phyloP scores from a whole-genome alignment of 2,797 vertebrate species.

The Danio jaintianensis region DNA sequence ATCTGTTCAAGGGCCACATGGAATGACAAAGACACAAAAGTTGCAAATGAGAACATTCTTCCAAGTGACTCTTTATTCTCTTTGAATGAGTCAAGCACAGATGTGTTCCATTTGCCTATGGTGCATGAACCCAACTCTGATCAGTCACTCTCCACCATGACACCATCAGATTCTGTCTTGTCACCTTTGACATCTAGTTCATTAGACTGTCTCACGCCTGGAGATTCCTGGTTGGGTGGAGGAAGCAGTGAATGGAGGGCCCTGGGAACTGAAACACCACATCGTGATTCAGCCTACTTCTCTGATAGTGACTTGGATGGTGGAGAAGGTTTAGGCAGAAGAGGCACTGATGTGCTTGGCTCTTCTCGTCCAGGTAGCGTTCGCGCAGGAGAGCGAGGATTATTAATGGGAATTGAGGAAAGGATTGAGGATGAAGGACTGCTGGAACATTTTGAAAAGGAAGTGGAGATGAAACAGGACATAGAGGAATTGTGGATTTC shows the following conservation, averaged over 20 bases:
- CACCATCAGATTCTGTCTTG: conserved; percentile 79
- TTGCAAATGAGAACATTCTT: conserved; percentile 26
- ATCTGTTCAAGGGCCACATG: not conserved
- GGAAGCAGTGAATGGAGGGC: conserved; percentile 79
- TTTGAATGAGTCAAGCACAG: conserved; percentile 47
- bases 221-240: conserved; percentile 79
- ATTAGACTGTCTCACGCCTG: conserved; percentile 84
- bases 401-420: conserved; percentile 81
- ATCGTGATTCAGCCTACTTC: conserved; percentile 89
- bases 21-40: conserved; percentile 42
- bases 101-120: conserved; percentile 58
- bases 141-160: conserved; percentile 70
- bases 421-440: conserved; percentile 79
- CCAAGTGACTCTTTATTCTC: conserved; percentile 50
- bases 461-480: conserved; percentile 39
- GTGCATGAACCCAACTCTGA: conserved; percentile 78
- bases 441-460: conserved; percentile 60
- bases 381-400: conserved; percentile 76
- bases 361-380: conserved; percentile 70
- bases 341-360: conserved; percentile 71
- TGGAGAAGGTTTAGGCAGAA: conserved; percentile 75
- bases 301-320: conserved; percentile 85
- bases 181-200: conserved; percentile 82
- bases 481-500: conserved; percentile 34
- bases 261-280: conserved; percentile 84